These are phyloP conservation scores for Aphaenogaster rudis DNA, from an alignment of 1,140 invertebrate species.

Conservation along the genomic window DNA sequence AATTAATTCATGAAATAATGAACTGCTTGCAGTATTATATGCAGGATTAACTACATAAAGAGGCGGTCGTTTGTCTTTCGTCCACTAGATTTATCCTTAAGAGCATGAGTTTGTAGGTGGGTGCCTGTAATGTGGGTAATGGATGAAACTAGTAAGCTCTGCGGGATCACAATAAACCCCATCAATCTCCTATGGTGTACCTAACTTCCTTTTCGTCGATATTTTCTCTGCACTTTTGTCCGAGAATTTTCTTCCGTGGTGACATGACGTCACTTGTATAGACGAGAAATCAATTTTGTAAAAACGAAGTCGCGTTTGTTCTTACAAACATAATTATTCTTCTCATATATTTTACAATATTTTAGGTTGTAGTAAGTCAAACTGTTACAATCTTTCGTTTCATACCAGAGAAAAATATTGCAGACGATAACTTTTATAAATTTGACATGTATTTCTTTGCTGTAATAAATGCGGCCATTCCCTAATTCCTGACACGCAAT, in stretches of 20 bases:
- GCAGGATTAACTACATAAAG: background rate
- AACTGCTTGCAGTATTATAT: background rate
- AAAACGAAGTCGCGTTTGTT: background rate
- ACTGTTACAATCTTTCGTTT: background rate
- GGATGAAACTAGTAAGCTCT: constrained; percentile 77
- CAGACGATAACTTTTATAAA: background rate
- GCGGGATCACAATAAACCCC: constrained; percentile 76
- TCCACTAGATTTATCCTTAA: constrained; percentile 15
- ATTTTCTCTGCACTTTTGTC: constrained; percentile 17
- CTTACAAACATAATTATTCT: background rate
- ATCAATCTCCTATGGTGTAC: constrained; percentile 74
- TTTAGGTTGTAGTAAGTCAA: background rate
- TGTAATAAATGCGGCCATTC: background rate
- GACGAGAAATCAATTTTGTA: background rate
- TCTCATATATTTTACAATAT: background rate
- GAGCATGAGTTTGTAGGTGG: constrained; percentile 46
- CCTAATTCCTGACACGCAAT: background rate
- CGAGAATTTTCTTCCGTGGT: background rate
- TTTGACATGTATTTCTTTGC: background rate
- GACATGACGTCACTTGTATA: constrained; percentile 17
- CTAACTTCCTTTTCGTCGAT: constrained; percentile 68
- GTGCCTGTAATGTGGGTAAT: constrained; percentile 70
- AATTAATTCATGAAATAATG: constrained; percentile 8
- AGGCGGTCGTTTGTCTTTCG: constrained; percentile 26
- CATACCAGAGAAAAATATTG: background rate